Base-by-base conservation (phyloP, 1,140 invertebrate species). In the Hesperophylax magnus region DNA sequence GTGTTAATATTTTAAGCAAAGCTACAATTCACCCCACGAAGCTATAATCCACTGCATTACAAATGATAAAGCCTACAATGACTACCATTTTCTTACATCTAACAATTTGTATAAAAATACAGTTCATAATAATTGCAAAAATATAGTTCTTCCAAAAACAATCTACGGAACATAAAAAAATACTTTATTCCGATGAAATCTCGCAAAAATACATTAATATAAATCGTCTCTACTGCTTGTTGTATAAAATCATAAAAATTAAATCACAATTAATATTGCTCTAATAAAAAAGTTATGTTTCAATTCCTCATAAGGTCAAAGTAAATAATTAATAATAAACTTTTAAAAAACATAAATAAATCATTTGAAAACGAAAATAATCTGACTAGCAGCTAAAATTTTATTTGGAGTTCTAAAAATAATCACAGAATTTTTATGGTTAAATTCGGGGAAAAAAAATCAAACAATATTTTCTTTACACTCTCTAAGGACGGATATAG, bases 31-130 rank as follows among this genome's bases (percentile, higher is more conserved):
- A n/a, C n/a, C n/a, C n/a, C n/a, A n/a, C n/a, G n/a, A n/a, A n/a
- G n/a, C n/a, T n/a, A n/a, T n/a, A n/a, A 39, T 39, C 34, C 34
- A 39, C 54, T 5, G 8, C 20, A n/a, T n/a, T 58, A 58, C 54
- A 58, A 58, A 58, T 58, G 54, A 58, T n/a, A 58, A 58, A 58
- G 54, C 17, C 54, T n/a, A 58, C 15, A 58, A 58, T 17, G 7
- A 60, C 56, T 18, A 14, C 56, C 56, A 9, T 31, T 22, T 24
- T 65, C 61, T 65, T 65, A 65, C 61, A 56, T 65, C 61, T 65
- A 65, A 17, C 34, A 39, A 65, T 65, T 65, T 65, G 22, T 65
- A 65, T 65, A 65, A 65, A 65, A 31, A 65, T 65, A 65, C 61
- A 65, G 15, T 31, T 31, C 27, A 27, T 17, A 65, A 65, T 22